phyloP scores from a whole-genome alignment of 37 sponge, comb jelly and placozoan genomes.

The Oscarella lobularis region DNA sequence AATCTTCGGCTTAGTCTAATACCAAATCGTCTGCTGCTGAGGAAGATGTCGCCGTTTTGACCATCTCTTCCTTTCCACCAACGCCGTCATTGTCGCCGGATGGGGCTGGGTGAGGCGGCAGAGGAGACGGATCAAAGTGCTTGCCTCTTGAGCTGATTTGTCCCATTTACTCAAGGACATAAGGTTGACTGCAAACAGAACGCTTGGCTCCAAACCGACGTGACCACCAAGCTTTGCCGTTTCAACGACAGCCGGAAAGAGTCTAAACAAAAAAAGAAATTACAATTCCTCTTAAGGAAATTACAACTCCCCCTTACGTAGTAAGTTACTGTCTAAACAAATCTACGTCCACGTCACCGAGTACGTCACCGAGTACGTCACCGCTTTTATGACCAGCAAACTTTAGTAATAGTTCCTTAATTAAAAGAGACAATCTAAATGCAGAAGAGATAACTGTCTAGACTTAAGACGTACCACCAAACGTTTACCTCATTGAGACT shows the following conservation, averaged over 20 bases:
- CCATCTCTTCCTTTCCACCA: background rate
- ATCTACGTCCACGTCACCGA: background rate
- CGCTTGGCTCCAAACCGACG: background rate
- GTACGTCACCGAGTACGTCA: no score
- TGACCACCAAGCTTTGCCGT: background rate
- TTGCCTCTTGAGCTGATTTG: background rate
- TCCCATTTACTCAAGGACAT: background rate
- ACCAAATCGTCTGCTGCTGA: background rate
- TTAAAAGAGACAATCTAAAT: background rate
- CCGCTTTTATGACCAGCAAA: background rate
- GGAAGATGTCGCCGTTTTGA: background rate
- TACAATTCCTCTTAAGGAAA: background rate
- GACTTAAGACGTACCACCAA: no score
- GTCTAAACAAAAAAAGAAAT: background rate
- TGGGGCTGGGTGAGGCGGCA: no score
- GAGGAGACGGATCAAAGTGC: no score
- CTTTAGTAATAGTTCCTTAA: background rate
- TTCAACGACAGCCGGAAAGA: background rate
- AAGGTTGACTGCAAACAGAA: background rate
- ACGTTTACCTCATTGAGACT: no score
- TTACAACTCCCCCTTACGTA: background rate
- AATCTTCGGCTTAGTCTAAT: background rate
- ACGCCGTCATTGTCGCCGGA: background rate
- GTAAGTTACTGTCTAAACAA: background rate
- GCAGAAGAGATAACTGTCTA: no score